phyloP scores from a whole-genome alignment of 2,888 invertebrate species.

The Nomada goodeniana region DNA sequence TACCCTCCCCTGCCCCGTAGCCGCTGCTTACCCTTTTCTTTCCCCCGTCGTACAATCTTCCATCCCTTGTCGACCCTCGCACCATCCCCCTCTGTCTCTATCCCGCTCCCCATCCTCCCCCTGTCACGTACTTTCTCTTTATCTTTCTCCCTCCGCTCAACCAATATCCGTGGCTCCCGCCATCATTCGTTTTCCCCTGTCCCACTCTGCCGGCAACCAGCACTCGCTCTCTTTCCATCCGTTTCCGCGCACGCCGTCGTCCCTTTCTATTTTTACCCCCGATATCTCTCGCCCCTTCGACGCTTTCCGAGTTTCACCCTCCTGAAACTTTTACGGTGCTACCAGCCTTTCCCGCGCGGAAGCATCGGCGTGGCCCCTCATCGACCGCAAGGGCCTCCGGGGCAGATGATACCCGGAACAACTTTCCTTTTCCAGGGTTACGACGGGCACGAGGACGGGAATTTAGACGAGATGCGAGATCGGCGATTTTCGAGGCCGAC shows the following conservation, averaged over 20 bases:
- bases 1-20: conserved; percentile 19
- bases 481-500: conserved; percentile 19
- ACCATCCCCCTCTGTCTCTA: conserved; percentile 9
- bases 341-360: conserved; percentile 48
- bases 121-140: conserved; percentile 52
- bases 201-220: neutral
- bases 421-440: conserved; percentile 64
- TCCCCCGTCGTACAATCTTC: conserved; percentile 5
- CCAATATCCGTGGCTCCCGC: neutral
- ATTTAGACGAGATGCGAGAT: conserved; percentile 13
- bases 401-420: conserved; percentile 65
- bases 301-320: conserved; percentile 54
- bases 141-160: conserved; percentile 15
- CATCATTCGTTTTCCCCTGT: neutral
- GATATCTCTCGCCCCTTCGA: conserved; percentile 44
- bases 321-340: conserved; percentile 61
- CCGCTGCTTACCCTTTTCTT: conserved; percentile 30
- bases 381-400: conserved; percentile 37
- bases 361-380: conserved; percentile 43
- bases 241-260: conserved; percentile 15
- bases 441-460: conserved; percentile 19
- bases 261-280: conserved; percentile 50
- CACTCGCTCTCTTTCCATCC: conserved; percentile 30
- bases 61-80: conserved; percentile 24
- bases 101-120: neutral